Percentiles rank a stretch among this genome's conserved stretches.
phyloP scores from a whole-genome alignment of 2,113 vertebrate species.

The Uria aalge region DNA sequence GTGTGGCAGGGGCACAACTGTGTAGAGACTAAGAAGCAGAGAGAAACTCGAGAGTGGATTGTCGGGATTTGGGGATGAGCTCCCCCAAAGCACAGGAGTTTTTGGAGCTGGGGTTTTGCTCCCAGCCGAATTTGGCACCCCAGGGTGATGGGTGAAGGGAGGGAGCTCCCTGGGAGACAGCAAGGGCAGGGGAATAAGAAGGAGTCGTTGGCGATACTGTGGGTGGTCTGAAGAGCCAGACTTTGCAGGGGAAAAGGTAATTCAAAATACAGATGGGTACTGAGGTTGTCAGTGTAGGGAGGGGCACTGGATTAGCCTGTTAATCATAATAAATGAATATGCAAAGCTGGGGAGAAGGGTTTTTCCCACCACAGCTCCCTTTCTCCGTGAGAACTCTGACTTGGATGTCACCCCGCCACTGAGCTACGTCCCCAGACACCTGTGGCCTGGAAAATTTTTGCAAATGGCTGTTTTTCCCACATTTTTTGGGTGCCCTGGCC shows the following conservation, averaged over 20 bases:
- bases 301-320: neutral
- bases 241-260: neutral
- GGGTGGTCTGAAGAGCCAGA: neutral
- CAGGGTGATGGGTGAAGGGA: neutral
- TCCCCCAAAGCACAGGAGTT: neutral
- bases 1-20: neutral
- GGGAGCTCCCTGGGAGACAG: neutral
- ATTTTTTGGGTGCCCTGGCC: neutral
- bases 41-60: too few species aligned
- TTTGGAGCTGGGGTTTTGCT: neutral
- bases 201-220: neutral
- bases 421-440: neutral
- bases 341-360: neutral
- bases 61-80: neutral
- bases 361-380: neutral
- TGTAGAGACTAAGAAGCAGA: neutral
- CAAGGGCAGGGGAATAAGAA: neutral
- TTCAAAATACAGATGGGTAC: neutral
- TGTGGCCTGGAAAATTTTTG: neutral
- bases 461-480: neutral
- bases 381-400: neutral
- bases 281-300: neutral
- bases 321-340: neutral
- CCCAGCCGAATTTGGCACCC: neutral
- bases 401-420: accelerated